Base-by-base conservation (phyloP, 2,888 invertebrate species). In the Lepidochitona cinerea region DNA sequence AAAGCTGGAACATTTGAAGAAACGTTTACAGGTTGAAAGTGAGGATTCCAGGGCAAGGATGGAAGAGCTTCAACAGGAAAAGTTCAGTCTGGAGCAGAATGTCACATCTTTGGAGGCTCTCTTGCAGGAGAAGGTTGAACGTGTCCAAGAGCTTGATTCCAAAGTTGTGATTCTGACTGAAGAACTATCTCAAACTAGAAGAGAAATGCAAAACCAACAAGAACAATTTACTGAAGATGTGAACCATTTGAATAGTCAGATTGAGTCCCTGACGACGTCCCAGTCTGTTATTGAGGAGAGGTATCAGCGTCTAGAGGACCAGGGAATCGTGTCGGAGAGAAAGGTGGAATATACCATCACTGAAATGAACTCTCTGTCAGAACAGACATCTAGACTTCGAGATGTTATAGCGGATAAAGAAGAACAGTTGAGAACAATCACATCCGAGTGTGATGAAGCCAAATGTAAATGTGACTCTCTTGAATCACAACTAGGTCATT, bases 221-320 rank as follows among this genome's bases (percentile, higher is more conserved):
- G 70, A 78, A 64, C 26, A 33, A 26, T 33, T 77, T 7, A 54
- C 37, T 23, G 37, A 37, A 2, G 53, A 71, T 18, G 65, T n/a
- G 41, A 67, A 67, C 2, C 69, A 71, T 32, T 68, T 71, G 5
- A 37, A 65, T 14, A 26, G 54, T 32, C 37, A 59, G 23, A 66
- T 64, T 29, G 41, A 41, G 35, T 69, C 49, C 7, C 37, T 69
- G 0, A 52, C 73, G 41, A 37, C 59, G 52, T 41, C 32, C 35
- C 36, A 5, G 14, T 9, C 37, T 12, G 32, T 68, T 12, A 36
- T 68, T 52, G 32, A 18, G 23, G 76, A 76, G 29, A 54, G 71
- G n/a, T 29, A 29, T 4, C 32, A 29, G 4, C 23, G 26, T 14
- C 14, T 59, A 12, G 12, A 59, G 26, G 59, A 59, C 23, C 18